phyloP scores from a whole-genome alignment of 1,140 invertebrate species.

The Telenomus remus region DNA sequence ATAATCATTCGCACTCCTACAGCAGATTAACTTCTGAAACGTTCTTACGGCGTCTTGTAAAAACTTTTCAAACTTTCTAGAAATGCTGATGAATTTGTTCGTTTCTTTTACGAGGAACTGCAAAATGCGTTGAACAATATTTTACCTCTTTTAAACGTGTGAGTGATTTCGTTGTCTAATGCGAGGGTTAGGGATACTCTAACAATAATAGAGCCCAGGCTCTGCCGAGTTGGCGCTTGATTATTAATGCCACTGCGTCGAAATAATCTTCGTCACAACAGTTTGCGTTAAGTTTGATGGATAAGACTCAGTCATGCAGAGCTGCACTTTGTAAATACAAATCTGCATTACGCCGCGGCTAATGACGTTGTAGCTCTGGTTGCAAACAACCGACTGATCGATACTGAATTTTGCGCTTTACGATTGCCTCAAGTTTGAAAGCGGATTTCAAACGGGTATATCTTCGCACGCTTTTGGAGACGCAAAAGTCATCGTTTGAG shows the following conservation, averaged over 20 bases:
- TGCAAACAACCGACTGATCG: slow-evolving; percentile 1
- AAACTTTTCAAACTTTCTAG: too few relatives aligned
- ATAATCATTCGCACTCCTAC: too few relatives aligned
- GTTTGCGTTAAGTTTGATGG: slow-evolving; percentile 54
- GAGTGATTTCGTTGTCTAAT: too few relatives aligned
- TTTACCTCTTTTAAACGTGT: too few relatives aligned
- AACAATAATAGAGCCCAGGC: slow-evolving; percentile 61
- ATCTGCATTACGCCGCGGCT: slow-evolving; percentile 2
- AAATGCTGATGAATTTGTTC: too few relatives aligned
- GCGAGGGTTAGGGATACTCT: slow-evolving; percentile 60
- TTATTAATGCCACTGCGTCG: slow-evolving; percentile 34
- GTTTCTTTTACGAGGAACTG: too few relatives aligned
- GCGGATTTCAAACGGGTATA: too few relatives aligned
- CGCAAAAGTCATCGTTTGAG: too few relatives aligned
- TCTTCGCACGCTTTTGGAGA: too few relatives aligned
- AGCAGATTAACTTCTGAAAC: too few relatives aligned
- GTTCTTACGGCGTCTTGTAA: too few relatives aligned
- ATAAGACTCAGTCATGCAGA: slow-evolving; percentile 24
- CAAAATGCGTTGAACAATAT: too few relatives aligned
- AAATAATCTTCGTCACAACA: slow-evolving; percentile 53
- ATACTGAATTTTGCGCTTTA: slow-evolving; percentile 9
- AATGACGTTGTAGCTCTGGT: slow-evolving; percentile 7
- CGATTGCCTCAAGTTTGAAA: background rate
- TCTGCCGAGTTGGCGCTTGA: slow-evolving; percentile 21
- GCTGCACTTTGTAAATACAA: slow-evolving; percentile 5